These are phyloP conservation scores for Frankliniella intonsa DNA, from an alignment of 2,888 invertebrate species.

Conservation along the genomic window DNA sequence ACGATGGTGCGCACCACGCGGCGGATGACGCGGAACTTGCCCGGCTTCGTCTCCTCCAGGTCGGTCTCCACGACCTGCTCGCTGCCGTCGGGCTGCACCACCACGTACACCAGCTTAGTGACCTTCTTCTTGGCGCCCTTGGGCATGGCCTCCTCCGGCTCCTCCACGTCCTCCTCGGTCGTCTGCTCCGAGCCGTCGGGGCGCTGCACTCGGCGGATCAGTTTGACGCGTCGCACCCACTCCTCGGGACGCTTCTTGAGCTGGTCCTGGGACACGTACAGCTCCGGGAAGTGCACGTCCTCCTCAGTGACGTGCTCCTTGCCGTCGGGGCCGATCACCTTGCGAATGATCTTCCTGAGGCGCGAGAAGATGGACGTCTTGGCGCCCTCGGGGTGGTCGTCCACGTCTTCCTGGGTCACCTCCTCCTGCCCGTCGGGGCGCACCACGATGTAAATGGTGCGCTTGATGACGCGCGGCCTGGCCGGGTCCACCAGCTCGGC, in stretches of 20 bases:
- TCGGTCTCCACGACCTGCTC: conserved; percentile 5
- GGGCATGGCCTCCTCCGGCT: conserved; percentile 8
- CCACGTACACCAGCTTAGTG: conserved; percentile 14
- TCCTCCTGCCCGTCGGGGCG: neutral
- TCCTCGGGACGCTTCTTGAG: neutral
- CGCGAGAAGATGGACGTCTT: conserved; percentile 10
- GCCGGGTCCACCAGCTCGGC: neutral
- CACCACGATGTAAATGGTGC: neutral
- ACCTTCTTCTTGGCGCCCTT: conserved; percentile 13
- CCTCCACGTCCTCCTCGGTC: conserved; percentile 8
- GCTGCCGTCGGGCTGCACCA: neutral
- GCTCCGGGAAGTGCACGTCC: conserved; percentile 18
- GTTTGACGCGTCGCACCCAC: conserved; percentile 4
- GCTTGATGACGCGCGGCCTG: neutral
- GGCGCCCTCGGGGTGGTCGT: conserved; percentile 2
- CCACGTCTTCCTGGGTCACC: conserved; percentile 4
- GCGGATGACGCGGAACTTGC: conserved; percentile 18
- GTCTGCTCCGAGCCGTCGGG: conserved; percentile 15
- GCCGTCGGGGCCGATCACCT: conserved; percentile 12
- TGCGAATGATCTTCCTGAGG: neutral
- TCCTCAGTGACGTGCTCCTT: conserved; percentile 7
- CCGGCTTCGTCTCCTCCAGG: conserved; percentile 9
- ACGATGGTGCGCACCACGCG: neutral
- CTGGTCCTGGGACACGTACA: conserved; percentile 10
- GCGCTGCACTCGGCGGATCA: neutral